Evolutionary conservation across 2,797 vertebrate species (phyloP).

Genomic region (Halcyon leucocephala): DNA sequence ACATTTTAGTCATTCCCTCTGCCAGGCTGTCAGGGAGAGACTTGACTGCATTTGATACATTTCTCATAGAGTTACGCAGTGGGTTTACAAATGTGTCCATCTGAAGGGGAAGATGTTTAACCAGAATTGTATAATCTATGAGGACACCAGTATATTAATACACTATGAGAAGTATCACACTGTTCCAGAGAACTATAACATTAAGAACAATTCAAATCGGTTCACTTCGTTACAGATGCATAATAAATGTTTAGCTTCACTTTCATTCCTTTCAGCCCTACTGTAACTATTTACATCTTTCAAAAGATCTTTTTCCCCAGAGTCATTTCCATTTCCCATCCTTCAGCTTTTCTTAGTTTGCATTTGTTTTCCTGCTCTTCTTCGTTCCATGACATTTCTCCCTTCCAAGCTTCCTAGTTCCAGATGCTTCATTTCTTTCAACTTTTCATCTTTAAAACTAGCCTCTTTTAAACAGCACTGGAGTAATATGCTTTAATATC

Average conservation of each 20-base stretch:
- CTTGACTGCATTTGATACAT: slow-evolving; percentile 97
- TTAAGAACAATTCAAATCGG: background rate
- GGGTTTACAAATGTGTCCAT: slow-evolving; percentile 99
- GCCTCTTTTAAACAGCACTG: background rate
- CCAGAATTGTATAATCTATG: slow-evolving; percentile 63
- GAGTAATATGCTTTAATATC: background rate
- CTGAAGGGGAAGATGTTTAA: slow-evolving; percentile 82
- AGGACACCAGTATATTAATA: slow-evolving; percentile 58
- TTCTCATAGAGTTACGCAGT: slow-evolving; percentile 97
- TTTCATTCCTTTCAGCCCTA: background rate
- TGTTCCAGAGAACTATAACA: slow-evolving; percentile 17
- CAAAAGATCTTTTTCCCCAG: background rate
- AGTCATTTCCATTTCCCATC: background rate
- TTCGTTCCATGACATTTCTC: background rate
- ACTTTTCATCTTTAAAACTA: background rate
- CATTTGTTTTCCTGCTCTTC: slow-evolving; percentile 15
- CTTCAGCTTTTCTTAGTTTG: background rate
- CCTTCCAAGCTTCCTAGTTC: background rate
- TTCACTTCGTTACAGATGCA: background rate
- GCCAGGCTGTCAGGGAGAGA: slow-evolving; percentile 96
- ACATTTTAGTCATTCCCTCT: slow-evolving; percentile 97
- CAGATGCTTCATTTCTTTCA: slow-evolving; percentile 19
- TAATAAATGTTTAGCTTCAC: background rate
- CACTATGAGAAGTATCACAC: slow-evolving; percentile 29
- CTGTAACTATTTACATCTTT: background rate